A percentile compares a stretch with the other conserved stretches of the same genome.
phyloP scores from a whole-genome alignment of 2,797 vertebrate genomes.

The Microctenopoma lineatum region DNA sequence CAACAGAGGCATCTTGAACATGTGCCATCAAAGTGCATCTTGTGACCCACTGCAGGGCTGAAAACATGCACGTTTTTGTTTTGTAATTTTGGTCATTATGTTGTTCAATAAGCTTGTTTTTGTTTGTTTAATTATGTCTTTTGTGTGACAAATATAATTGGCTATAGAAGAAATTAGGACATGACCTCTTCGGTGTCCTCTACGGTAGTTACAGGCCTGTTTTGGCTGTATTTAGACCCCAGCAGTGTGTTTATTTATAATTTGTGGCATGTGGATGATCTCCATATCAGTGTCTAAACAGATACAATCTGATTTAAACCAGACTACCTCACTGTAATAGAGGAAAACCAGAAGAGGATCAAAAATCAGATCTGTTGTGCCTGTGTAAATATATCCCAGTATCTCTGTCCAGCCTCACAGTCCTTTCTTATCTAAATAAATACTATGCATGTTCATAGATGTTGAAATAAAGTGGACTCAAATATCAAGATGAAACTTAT shows the following conservation, averaged over 20 bases:
- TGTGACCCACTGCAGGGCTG: too few species aligned
- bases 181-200: slow-evolving; percentile 10
- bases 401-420: slow-evolving; percentile 7
- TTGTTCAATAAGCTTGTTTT: neutral
- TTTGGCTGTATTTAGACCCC: slow-evolving; percentile 17
- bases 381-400: slow-evolving; percentile 9
- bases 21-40: neutral
- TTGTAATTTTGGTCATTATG: too few species aligned
- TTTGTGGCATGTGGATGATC: slow-evolving; percentile 49
- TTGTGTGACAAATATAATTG: slow-evolving; percentile 7
- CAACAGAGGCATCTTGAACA: neutral
- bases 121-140: neutral
- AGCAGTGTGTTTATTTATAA: slow-evolving; percentile 42
- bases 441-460: neutral
- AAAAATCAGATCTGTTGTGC: slow-evolving; percentile 38
- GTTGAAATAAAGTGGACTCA: slow-evolving; percentile 7
- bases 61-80: too few species aligned
- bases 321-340: slow-evolving; percentile 42
- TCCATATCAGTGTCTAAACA: slow-evolving; percentile 63
- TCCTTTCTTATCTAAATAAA: neutral
- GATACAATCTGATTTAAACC: slow-evolving; percentile 58
- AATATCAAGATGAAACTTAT: neutral
- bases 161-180: slow-evolving; percentile 5
- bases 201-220: slow-evolving; percentile 15
- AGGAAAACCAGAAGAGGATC: slow-evolving; percentile 47